These are phyloP conservation scores for Diprion similis DNA, from an alignment of 1,140 invertebrate species.

Conservation along the genomic window DNA sequence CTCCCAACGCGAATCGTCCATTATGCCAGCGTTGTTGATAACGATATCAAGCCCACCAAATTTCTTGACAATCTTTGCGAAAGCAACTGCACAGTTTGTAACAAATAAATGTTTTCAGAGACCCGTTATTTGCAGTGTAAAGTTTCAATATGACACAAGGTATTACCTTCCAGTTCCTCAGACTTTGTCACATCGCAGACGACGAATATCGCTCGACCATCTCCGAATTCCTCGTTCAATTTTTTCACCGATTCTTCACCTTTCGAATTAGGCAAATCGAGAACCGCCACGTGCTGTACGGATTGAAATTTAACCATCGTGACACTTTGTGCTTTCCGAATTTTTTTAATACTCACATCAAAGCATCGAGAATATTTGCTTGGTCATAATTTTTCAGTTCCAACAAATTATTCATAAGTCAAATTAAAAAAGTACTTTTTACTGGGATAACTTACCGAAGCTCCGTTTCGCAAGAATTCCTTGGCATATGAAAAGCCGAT, in stretches of 20 bases:
- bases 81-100: constrained; percentile 31
- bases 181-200: constrained; percentile 33
- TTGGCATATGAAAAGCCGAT: constrained; percentile 46
- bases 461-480: constrained; percentile 42
- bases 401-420: too few relatives aligned
- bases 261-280: constrained; percentile 28
- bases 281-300: constrained; percentile 24
- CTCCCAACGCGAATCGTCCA: constrained; percentile 60
- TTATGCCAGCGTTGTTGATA: constrained; percentile 68
- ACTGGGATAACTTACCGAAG: constrained; percentile 39
- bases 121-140: too few relatives aligned
- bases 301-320: too few relatives aligned
- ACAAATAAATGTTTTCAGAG: too few relatives aligned
- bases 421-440: neutral
- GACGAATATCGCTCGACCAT: constrained; percentile 29
- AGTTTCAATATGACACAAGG: too few relatives aligned
- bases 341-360: neutral
- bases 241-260: constrained; percentile 24
- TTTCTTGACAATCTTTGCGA: constrained; percentile 47
- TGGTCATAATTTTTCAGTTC: too few relatives aligned
- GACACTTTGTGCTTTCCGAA: too few relatives aligned
- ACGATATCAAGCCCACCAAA: constrained; percentile 66
- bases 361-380: neutral
- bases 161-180: constrained; percentile 28
- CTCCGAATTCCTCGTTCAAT: constrained; percentile 33